Evolutionary conservation across 2,113 vertebrate genomes (phyloP).

Genomic region (Verasper variegatus): DNA sequence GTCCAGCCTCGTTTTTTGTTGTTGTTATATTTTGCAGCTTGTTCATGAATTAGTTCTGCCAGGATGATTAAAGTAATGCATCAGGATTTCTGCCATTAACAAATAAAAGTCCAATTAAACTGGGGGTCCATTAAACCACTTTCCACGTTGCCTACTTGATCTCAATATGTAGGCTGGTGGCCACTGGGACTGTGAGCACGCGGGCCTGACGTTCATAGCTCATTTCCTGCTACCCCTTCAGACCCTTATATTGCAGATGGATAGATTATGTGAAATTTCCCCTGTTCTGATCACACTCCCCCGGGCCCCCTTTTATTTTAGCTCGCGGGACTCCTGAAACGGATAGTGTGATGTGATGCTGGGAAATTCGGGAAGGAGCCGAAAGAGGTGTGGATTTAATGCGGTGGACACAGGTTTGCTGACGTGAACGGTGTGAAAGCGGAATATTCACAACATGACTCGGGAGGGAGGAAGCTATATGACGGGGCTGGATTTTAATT

Average conservation of each 20-base stretch:
- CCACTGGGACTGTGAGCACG: constrained; percentile 66
- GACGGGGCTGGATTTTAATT: constrained; percentile 78
- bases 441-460: constrained; percentile 68
- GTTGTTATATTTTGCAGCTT: constrained; percentile 21
- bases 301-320: constrained; percentile 45
- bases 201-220: constrained; percentile 69
- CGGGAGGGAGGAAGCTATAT: constrained; percentile 65
- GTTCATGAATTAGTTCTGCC: constrained; percentile 70
- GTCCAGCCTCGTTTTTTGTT: constrained; percentile 20
- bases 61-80: constrained; percentile 76
- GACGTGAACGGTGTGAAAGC: constrained; percentile 68
- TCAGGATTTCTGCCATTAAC: constrained; percentile 74
- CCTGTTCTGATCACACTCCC: constrained; percentile 41
- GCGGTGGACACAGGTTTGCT: constrained; percentile 71
- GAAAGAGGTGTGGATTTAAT: constrained; percentile 50
- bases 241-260: constrained; percentile 71
- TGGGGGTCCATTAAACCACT: constrained; percentile 68
- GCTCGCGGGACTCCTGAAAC: constrained; percentile 62
- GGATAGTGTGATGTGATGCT: constrained; percentile 51
- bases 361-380: constrained; percentile 60
- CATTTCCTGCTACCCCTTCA: constrained; percentile 75
- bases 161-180: constrained; percentile 71
- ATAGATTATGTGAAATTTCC: constrained; percentile 75
- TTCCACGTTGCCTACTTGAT: constrained; percentile 67
- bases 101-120: constrained; percentile 78